phyloP scores from a whole-genome alignment of 2,113 vertebrate genomes.

The Microcebus jonahi region DNA sequence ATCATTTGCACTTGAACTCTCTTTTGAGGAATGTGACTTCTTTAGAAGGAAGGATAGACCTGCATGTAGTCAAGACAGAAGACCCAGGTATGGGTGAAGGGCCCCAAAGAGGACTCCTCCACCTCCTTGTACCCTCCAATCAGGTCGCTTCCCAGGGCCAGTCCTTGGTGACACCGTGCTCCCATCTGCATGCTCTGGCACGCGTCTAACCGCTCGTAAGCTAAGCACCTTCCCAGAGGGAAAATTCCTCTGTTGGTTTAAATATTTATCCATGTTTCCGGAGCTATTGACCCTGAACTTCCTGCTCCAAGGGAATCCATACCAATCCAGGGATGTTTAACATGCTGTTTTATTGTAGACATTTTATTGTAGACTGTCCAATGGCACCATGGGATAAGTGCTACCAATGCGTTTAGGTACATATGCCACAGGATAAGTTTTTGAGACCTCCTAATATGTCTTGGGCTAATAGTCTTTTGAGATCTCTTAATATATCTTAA shows the following conservation, averaged over 20 bases:
- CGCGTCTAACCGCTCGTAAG: background rate
- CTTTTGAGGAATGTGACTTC: background rate
- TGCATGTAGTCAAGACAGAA: background rate
- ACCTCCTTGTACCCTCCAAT: background rate
- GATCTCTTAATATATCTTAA: background rate
- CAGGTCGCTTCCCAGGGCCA: background rate
- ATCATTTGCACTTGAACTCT: no score
- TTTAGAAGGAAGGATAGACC: background rate
- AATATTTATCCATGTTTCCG: slow-evolving; percentile 55
- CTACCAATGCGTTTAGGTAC: background rate
- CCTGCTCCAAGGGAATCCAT: background rate
- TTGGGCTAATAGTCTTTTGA: background rate
- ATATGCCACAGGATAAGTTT: background rate
- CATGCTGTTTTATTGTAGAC: background rate
- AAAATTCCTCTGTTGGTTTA: slow-evolving; percentile 57
- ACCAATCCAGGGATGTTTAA: slow-evolving; percentile 14
- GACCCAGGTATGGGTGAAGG: background rate
- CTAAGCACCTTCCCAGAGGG: slow-evolving; percentile 47
- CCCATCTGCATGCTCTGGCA: no score
- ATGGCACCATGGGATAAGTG: background rate
- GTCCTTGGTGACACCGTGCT: background rate
- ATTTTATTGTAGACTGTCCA: background rate
- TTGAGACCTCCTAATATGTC: background rate
- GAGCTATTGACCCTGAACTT: slow-evolving; percentile 64
- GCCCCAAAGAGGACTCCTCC: background rate